These are phyloP conservation scores for Timema cristinae DNA, from an alignment of 2,888 invertebrate genomes.

Conservation along the genomic window DNA sequence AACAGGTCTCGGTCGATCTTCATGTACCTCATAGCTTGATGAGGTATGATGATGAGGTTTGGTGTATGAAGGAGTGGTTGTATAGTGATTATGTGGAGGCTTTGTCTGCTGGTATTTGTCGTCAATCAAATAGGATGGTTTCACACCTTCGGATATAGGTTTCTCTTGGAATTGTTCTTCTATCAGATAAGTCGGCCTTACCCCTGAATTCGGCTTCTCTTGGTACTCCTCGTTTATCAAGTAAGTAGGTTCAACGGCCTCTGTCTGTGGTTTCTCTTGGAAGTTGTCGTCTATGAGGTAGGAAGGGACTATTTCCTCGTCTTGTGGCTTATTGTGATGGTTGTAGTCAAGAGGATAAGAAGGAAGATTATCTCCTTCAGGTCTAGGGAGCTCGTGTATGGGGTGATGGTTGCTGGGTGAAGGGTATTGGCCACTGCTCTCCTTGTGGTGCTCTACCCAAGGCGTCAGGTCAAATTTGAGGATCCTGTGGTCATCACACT, in stretches of 20 bases:
- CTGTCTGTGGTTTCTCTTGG: conserved; percentile 12
- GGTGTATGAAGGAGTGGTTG: background rate
- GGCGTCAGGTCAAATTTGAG: conserved; percentile 58
- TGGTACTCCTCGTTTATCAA: conserved; percentile 14
- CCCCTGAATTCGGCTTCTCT: background rate
- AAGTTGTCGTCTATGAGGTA: conserved; percentile 1
- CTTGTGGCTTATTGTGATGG: conserved; percentile 11
- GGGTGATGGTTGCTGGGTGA: background rate
- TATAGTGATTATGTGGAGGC: conserved; percentile 6
- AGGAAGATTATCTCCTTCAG: conserved; percentile 11
- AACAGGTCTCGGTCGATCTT: background rate
- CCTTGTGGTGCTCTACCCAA: conserved; percentile 51
- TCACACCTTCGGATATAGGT: conserved; percentile 3
- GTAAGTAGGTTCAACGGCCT: conserved; percentile 13
- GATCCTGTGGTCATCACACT: conserved; percentile 51
- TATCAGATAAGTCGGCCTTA: conserved; percentile 17
- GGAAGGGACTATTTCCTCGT: conserved; percentile 9
- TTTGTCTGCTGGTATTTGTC: conserved; percentile 10
- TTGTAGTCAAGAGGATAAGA: conserved; percentile 1
- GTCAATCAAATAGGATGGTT: conserved; percentile 9
- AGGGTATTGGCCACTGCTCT: conserved; percentile 7
- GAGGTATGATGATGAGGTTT: background rate
- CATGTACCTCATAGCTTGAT: conserved; percentile 1
- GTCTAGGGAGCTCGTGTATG: conserved; percentile 2
- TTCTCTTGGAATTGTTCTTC: conserved; percentile 19